Evolutionary conservation across 2,113 vertebrate species (phyloP).

Genomic region (Cyphomyrus plagiostoma): DNA sequence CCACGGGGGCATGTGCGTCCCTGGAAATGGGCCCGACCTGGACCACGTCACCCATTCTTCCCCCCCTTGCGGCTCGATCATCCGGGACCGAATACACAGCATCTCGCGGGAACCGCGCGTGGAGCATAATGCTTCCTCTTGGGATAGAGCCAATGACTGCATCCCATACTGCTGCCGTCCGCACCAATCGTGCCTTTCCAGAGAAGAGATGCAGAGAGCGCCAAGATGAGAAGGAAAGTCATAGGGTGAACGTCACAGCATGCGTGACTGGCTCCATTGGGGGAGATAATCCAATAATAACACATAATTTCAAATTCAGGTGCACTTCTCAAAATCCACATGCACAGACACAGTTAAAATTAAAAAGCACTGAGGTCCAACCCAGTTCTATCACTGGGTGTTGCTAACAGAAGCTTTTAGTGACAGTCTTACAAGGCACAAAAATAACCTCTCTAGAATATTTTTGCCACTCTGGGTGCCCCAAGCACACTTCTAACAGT

Average conservation of each 20-base stretch:
- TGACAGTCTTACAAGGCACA: background rate
- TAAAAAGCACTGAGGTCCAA: background rate
- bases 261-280: background rate
- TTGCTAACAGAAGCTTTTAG: background rate
- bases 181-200: background rate
- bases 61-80: background rate
- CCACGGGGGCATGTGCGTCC: background rate
- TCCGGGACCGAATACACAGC: background rate
- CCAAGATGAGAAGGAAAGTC: background rate
- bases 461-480: background rate
- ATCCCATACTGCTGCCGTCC: background rate
- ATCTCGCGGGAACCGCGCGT: background rate
- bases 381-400: background rate
- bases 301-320: background rate
- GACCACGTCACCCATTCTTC: background rate
- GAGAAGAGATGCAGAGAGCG: background rate
- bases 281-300: background rate
- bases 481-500: background rate
- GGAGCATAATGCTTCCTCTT: background rate
- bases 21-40: background rate
- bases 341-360: background rate
- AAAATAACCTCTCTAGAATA: background rate
- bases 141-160: background rate
- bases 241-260: background rate
- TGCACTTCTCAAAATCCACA: background rate